A percentile compares a stretch with the other conserved stretches of the same genome.
These are phyloP conservation scores for Mormyrops attenuatus DNA, from an alignment of 2,797 vertebrate genomes.

Conservation along the genomic window DNA sequence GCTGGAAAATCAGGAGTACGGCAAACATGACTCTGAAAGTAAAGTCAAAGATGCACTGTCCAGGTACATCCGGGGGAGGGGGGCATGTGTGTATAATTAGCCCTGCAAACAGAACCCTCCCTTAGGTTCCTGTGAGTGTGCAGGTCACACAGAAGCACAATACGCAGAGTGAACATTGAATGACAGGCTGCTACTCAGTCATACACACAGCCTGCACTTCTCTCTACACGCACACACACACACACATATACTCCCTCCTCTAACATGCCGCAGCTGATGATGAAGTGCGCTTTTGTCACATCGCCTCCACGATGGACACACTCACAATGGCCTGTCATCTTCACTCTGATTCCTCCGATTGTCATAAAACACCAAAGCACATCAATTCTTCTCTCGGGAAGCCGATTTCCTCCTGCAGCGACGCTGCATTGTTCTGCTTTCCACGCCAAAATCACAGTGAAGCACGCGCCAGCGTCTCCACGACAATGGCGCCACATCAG, in stretches of 20 bases:
- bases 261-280: not conserved
- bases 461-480: too few species aligned
- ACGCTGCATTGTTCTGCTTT: not conserved
- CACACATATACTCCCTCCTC: not conserved
- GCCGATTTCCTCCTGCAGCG: not conserved
- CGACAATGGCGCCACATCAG: not conserved
- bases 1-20: not conserved
- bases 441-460: not conserved
- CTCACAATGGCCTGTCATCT: not conserved
- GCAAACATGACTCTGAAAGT: not conserved
- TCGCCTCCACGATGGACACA: not conserved
- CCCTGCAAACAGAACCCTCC: not conserved
- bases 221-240: not conserved
- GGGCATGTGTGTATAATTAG: not conserved
- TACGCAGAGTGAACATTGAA: not conserved
- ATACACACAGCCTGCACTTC: not conserved
- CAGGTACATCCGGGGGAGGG: not conserved
- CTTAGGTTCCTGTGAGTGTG: not conserved
- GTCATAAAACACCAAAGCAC: not conserved
- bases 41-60: not conserved
- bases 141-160: not conserved
- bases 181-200: not conserved
- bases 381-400: not conserved
- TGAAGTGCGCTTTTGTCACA: not conserved
- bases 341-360: slow-evolving; percentile 9